Percentiles rank a stretch among this genome's conserved stretches.
Conservation (phyloP, 2,797 vertebrate species). For the Poecilia gillii region DNA sequence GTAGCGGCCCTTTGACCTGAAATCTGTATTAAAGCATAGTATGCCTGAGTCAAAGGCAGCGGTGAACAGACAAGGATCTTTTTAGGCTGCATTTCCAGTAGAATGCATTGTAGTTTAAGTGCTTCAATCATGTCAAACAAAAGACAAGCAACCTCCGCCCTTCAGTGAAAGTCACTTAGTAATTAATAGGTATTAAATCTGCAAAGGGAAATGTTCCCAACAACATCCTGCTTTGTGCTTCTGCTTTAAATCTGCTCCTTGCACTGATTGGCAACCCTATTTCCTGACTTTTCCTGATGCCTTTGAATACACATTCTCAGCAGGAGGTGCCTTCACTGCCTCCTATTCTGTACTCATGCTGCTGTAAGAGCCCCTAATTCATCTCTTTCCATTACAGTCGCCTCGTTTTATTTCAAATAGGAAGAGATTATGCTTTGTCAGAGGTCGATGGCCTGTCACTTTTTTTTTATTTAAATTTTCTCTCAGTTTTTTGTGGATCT, state of each 20-base stretch:
- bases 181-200: slow-evolving; percentile 76
- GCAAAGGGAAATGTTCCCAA: slow-evolving; percentile 70
- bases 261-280: slow-evolving; percentile 75
- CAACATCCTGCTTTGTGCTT: slow-evolving; percentile 67
- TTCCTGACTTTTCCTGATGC: slow-evolving; percentile 73
- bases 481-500: slow-evolving; percentile 67
- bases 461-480: slow-evolving; percentile 61
- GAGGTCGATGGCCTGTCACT: slow-evolving; percentile 70
- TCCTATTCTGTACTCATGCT: slow-evolving; percentile 49
- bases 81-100: slow-evolving; percentile 27
- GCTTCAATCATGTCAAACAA: slow-evolving; percentile 37
- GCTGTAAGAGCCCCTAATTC: slow-evolving; percentile 67
- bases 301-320: slow-evolving; percentile 70
- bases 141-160: slow-evolving; percentile 41
- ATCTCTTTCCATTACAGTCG: slow-evolving; percentile 65
- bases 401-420: slow-evolving; percentile 44
- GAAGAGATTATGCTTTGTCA: slow-evolving; percentile 69
- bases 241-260: slow-evolving; percentile 66
- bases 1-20: slow-evolving; percentile 49
- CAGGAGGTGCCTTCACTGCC: slow-evolving; percentile 60
- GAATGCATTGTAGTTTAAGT: slow-evolving; percentile 58
- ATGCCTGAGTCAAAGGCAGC: slow-evolving; percentile 62
- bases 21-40: slow-evolving; percentile 54
- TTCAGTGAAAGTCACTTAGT: slow-evolving; percentile 60
- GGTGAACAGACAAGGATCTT: slow-evolving; percentile 26